These are phyloP conservation scores for Lasioglossum pauxillum DNA, from an alignment of 2,888 invertebrate species.

Conservation along the genomic window DNA sequence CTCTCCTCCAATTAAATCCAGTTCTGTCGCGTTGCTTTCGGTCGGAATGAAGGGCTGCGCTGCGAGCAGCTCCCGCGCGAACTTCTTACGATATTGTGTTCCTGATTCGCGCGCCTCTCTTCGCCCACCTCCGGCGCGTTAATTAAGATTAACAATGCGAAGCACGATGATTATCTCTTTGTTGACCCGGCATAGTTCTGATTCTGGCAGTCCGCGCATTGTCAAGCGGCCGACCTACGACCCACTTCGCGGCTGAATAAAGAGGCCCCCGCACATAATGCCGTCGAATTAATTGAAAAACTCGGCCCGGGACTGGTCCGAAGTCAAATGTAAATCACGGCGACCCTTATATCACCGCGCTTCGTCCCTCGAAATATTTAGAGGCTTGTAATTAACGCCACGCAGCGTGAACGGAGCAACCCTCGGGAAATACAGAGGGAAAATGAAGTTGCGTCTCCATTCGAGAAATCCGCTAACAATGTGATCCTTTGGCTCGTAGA, in stretches of 20 bases:
- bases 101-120: conserved; percentile 17
- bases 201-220: conserved; percentile 61
- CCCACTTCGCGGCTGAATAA: conserved; percentile 64
- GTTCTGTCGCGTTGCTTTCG: conserved; percentile 37
- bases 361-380: background rate
- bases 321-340: conserved; percentile 56
- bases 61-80: background rate
- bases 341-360: background rate
- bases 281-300: conserved; percentile 68
- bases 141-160: conserved; percentile 71
- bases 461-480: too few relatives aligned
- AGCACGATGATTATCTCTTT: conserved; percentile 67
- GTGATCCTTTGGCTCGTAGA: background rate
- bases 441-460: background rate
- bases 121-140: conserved; percentile 37
- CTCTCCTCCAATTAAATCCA: conserved; percentile 55
- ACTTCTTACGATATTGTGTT: conserved; percentile 59
- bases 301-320: conserved; percentile 42
- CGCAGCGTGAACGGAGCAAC: too few relatives aligned
- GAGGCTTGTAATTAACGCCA: background rate
- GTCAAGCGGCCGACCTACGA: conserved; percentile 58
- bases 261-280: conserved; percentile 44
- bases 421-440: background rate
- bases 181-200: conserved; percentile 64
- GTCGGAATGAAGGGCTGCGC: background rate